Percentiles rank a stretch among this genome's conserved stretches.
Conservation (phyloP, 1,140 invertebrate genomes). For the Dendrolimus kikuchii region DNA sequence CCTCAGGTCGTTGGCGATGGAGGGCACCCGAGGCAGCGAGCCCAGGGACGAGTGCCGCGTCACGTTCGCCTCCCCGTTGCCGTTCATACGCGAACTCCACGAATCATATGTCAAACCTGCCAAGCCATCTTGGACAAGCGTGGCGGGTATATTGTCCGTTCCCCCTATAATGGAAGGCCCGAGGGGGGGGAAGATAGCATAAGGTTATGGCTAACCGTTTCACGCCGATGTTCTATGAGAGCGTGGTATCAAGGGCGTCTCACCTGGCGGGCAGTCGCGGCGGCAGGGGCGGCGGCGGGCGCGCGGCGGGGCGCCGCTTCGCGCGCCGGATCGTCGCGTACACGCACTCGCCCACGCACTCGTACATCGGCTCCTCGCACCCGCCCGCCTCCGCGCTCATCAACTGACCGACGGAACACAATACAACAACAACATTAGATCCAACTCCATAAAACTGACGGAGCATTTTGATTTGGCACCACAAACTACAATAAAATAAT, state of each 20-base stretch:
- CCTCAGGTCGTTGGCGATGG: conserved; percentile 4
- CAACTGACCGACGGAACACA: background rate
- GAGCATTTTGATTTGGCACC: too few species aligned
- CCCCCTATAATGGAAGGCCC: too few species aligned
- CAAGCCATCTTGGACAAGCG: too few species aligned
- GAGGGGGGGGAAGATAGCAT: too few species aligned
- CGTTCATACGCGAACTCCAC: conserved; percentile 10
- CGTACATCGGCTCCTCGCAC: conserved; percentile 42
- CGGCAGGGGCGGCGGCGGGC: conserved; percentile 24
- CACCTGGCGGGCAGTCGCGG: conserved; percentile 25
- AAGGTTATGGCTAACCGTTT: too few species aligned
- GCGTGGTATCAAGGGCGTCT: too few species aligned
- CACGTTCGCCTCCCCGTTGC: conserved; percentile 13
- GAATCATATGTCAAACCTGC: too few species aligned
- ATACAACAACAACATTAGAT: too few species aligned
- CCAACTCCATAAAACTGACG: too few species aligned
- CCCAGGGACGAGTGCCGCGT: conserved; percentile 44
- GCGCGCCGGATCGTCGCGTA: conserved; percentile 43
- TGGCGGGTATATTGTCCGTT: too few species aligned
- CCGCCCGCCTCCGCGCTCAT: conserved; percentile 6
- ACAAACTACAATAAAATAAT: too few species aligned
- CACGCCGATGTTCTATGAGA: too few species aligned
- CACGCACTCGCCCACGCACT: conserved; percentile 44
- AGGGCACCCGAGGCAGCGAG: conserved; percentile 28
- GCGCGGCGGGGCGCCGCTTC: conserved; percentile 18